phyloP scores from a whole-genome alignment of 2,888 invertebrate genomes.

The Oligia fasciuncula region DNA sequence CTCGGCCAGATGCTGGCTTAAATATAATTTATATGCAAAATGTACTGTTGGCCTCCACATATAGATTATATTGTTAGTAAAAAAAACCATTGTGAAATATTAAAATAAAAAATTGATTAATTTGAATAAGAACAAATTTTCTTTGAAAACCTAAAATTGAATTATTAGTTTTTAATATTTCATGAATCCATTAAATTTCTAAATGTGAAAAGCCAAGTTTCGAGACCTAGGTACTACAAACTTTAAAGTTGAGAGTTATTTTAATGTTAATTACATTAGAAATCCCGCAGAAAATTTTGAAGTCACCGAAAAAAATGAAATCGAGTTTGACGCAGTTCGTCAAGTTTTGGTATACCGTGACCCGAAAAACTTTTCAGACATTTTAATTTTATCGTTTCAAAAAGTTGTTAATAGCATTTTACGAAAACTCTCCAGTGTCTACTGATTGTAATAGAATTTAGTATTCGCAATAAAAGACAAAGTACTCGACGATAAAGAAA shows the following conservation, averaged over 20 bases:
- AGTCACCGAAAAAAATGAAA: constrained; percentile 48
- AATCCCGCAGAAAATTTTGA: constrained; percentile 39
- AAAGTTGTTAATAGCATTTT: constrained; percentile 64
- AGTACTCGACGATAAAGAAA: constrained; percentile 64
- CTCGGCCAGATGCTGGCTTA: not conserved
- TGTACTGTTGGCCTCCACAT: not conserved
- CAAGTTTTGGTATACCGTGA: constrained; percentile 48
- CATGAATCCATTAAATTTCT: constrained; percentile 26
- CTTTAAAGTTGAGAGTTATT: constrained; percentile 40
- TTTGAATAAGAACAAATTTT: not conserved
- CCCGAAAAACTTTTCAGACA: constrained; percentile 63
- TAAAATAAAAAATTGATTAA: not conserved
- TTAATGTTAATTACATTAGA: constrained; percentile 51
- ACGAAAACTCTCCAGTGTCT: constrained; percentile 59
- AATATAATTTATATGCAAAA: not conserved
- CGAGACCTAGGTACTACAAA: constrained; percentile 18
- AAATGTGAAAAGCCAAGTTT: constrained; percentile 35
- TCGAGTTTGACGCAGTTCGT: constrained; percentile 50
- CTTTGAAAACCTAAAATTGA: not conserved
- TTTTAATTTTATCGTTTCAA: constrained; percentile 64
- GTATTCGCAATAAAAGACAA: constrained; percentile 65
- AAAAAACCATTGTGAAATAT: not conserved
- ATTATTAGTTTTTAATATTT: constrained; percentile 20
- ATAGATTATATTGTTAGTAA: not conserved
- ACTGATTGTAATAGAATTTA: constrained; percentile 68